Percentiles rank a stretch among this genome's conserved stretches.
Evolutionary conservation across 2,797 vertebrate species (phyloP).

Genomic region (Cottoperca gobio): DNA sequence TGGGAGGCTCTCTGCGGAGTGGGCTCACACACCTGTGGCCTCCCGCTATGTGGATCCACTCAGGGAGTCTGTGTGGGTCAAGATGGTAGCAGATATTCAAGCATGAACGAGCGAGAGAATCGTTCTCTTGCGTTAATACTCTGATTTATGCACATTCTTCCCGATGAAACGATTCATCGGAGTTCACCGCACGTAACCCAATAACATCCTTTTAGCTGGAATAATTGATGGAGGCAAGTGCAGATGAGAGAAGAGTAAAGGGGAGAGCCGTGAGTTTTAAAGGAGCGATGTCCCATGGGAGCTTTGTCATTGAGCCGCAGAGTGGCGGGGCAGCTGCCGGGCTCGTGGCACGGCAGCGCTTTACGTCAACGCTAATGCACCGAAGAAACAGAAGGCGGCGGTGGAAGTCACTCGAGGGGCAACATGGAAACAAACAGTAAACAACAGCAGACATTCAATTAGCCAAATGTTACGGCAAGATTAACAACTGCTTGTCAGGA

Average conservation of each 20-base stretch:
- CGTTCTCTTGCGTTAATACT: not conserved
- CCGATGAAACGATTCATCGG: not conserved
- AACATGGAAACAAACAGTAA: constrained; percentile 68
- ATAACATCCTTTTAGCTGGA: not conserved
- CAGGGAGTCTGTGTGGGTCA: constrained; percentile 56
- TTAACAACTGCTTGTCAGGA: constrained; percentile 69
- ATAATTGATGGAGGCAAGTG: not conserved
- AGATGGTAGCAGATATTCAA: constrained; percentile 30
- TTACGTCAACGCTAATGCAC: constrained; percentile 68
- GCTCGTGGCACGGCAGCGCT: constrained; percentile 31
- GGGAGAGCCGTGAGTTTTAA: constrained; percentile 15
- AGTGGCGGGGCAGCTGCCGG: constrained; percentile 45
- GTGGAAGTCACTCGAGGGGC: constrained; percentile 50
- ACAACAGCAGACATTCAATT: constrained; percentile 82
- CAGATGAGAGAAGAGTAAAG: constrained; percentile 12
- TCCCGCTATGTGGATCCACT: constrained; percentile 75
- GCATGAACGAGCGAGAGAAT: too few relatives aligned
- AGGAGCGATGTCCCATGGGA: constrained; percentile 7
- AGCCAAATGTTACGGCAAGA: constrained; percentile 68
- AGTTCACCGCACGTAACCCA: not conserved
- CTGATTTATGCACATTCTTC: not conserved
- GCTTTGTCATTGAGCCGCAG: constrained; percentile 6
- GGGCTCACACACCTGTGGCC: constrained; percentile 86
- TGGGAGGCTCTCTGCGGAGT: constrained; percentile 64
- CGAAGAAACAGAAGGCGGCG: constrained; percentile 54